Evolutionary conservation across 35 echinoderm and acorn worm species (phyloP).

Genomic region (Ophiothrix spiculata): DNA sequence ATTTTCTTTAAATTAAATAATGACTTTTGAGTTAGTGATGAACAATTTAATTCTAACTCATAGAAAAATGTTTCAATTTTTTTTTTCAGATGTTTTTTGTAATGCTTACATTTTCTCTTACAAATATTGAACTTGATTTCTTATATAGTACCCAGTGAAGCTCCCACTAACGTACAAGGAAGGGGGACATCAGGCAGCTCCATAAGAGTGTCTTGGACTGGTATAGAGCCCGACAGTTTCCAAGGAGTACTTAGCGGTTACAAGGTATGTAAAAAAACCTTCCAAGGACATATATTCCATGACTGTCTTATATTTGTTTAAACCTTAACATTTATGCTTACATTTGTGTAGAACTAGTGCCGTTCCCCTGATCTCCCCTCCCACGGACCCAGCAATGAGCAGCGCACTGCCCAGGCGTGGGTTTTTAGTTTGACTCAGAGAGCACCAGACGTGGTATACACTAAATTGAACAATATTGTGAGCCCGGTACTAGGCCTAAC

Average conservation of each 20-base stretch:
- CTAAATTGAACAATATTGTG: too few species aligned
- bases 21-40: too few species aligned
- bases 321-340: not conserved
- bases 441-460: too few species aligned
- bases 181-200: not conserved
- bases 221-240: slow-evolving; percentile 39
- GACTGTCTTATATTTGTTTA: not conserved
- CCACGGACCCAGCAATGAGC: too few species aligned
- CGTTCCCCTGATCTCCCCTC: too few species aligned
- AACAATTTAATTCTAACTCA: too few species aligned
- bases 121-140: not conserved
- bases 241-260: slow-evolving; percentile 63
- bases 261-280: slow-evolving; percentile 39
- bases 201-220: slow-evolving; percentile 46
- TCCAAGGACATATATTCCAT: not conserved
- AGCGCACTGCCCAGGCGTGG: not conserved
- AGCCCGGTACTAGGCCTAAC: not conserved
- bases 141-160: slow-evolving; percentile 48
- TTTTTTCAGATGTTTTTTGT: not conserved
- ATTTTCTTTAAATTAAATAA: too few species aligned
- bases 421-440: not conserved
- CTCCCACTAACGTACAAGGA: slow-evolving; percentile 35
- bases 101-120: not conserved
- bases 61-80: too few species aligned
- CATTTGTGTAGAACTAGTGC: not conserved